Conservation (phyloP, 2,888 invertebrate genomes). For the Perizoma flavofasciatum region DNA sequence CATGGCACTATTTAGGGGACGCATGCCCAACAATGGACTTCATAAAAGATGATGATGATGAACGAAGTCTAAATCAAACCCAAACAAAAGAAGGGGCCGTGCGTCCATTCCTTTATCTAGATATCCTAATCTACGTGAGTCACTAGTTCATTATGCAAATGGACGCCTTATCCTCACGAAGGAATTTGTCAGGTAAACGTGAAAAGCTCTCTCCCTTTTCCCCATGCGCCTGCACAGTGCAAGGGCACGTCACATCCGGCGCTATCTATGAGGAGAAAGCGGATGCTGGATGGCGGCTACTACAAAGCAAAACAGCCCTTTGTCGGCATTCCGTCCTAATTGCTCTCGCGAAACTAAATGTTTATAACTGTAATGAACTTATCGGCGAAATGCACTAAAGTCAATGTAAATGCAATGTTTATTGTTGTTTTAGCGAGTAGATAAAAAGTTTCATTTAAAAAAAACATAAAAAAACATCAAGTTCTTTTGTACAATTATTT, state of each 20-base stretch:
- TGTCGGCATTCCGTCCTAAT: constrained; percentile 68
- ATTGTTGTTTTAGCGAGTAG: constrained; percentile 36
- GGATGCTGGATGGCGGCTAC: constrained; percentile 71
- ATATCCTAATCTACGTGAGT: constrained; percentile 53
- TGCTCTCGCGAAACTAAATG: constrained; percentile 71
- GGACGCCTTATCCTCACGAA: constrained; percentile 53
- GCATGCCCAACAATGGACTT: too few species aligned
- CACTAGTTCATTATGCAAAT: constrained; percentile 56
- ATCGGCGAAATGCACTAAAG: constrained; percentile 48
- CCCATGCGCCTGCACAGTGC: constrained; percentile 60
- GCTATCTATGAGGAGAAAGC: constrained; percentile 74
- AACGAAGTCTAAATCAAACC: too few species aligned
- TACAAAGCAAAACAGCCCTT: constrained; percentile 68
- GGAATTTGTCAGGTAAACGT: constrained; percentile 80
- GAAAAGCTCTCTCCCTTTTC: constrained; percentile 68
- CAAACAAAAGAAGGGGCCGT: neutral
- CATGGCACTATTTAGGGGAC: too few species aligned
- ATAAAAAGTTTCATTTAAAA: constrained; percentile 31
- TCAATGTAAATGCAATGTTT: constrained; percentile 35
- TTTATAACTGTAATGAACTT: constrained; percentile 63
- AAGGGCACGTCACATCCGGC: constrained; percentile 78
- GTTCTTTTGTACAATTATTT: constrained; percentile 4
- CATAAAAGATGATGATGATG: too few species aligned
- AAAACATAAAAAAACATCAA: constrained; percentile 26
- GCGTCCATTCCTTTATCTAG: neutral